These are phyloP conservation scores for Montipora capitata DNA, from an alignment of 92 coral and sea anemone genomes.

Conservation along the genomic window DNA sequence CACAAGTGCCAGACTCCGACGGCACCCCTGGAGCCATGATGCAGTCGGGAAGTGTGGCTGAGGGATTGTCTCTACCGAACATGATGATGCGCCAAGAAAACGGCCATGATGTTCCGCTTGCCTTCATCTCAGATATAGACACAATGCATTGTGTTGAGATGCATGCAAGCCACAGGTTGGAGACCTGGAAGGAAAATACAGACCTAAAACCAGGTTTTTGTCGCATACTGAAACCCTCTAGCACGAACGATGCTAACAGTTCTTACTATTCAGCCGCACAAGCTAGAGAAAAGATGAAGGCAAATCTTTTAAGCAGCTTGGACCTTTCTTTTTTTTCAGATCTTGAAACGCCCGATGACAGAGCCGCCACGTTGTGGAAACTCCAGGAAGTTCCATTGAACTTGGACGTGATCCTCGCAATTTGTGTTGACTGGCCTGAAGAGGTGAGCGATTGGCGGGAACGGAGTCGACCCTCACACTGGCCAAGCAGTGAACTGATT, in stretches of 20 bases:
- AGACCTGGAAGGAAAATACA: constrained; percentile 28
- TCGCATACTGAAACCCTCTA: constrained; percentile 18
- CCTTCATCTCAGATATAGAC: constrained; percentile 12
- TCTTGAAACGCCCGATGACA: constrained; percentile 31
- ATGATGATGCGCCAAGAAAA: constrained; percentile 13
- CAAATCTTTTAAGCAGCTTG: neutral
- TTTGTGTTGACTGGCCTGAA: constrained; percentile 23
- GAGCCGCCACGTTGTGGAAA: constrained; percentile 23
- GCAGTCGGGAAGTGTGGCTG: constrained; percentile 29
- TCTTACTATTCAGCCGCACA: constrained; percentile 17
- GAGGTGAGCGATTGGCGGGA: constrained; percentile 28
- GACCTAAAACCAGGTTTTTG: constrained; percentile 26
- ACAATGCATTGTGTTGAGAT: constrained; percentile 3
- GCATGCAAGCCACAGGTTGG: neutral
- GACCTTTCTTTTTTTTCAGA: neutral
- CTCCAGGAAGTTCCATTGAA: neutral
- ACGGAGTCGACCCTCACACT: constrained; percentile 7
- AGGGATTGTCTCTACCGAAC: constrained; percentile 32
- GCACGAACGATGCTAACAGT: neutral
- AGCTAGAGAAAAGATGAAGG: constrained; percentile 15
- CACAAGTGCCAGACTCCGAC: neutral
- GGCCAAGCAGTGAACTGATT: constrained; percentile 30
- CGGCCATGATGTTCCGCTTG: neutral
- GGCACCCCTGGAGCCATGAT: constrained; percentile 16
- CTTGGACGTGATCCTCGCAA: constrained; percentile 18